These are phyloP conservation scores for Brachionus manjavacas DNA, from an alignment of 1,140 invertebrate genomes.

Conservation along the genomic window DNA sequence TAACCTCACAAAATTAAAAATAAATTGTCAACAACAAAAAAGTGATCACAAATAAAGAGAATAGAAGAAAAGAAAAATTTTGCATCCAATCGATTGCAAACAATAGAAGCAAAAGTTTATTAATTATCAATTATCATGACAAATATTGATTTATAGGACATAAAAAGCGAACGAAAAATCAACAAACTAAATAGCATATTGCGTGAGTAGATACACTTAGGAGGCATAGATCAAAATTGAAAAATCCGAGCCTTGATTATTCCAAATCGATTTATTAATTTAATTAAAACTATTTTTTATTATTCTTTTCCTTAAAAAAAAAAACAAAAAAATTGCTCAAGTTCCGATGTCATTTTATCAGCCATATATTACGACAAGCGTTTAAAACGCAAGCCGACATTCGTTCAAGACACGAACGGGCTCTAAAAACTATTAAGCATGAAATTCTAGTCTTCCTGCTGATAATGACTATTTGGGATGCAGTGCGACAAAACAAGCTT, in stretches of 20 bases:
- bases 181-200: conserved; percentile 32
- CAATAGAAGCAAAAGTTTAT: not conserved
- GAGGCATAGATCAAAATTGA: not conserved
- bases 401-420: not conserved
- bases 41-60: not conserved
- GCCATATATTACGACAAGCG: conserved; percentile 26
- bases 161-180: conserved; percentile 19
- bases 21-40: not conserved
- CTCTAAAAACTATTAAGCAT: conserved; percentile 20
- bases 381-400: conserved; percentile 6
- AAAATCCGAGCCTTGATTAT: not conserved
- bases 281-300: conserved; percentile 22
- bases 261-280: conserved; percentile 36
- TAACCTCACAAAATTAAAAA: not conserved
- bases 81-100: not conserved
- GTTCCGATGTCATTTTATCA: conserved; percentile 41
- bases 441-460: conserved; percentile 37
- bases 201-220: conserved; percentile 30
- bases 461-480: conserved; percentile 21
- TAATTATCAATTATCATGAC: conserved; percentile 38
- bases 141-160: not conserved
- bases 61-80: not conserved
- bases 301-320: not conserved
- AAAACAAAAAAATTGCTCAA: not conserved
- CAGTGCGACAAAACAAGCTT: not conserved